A percentile compares a stretch with the other conserved stretches of the same genome.
These are phyloP conservation scores for Platycercus adscitus DNA, from an alignment of 2,113 vertebrate species.

Conservation along the genomic window DNA sequence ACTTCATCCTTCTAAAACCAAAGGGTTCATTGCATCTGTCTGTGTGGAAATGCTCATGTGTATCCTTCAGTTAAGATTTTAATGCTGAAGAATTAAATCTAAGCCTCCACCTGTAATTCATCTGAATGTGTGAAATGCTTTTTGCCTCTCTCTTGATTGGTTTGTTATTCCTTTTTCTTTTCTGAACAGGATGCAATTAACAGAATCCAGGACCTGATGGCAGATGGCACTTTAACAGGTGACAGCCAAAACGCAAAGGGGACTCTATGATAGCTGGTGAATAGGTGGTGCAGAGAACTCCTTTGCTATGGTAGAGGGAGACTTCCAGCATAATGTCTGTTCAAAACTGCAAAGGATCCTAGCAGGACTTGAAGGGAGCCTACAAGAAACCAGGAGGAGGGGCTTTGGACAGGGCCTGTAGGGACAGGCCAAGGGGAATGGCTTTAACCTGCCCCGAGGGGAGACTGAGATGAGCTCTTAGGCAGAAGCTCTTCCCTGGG, in stretches of 20 bases:
- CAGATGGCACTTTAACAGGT: constrained; percentile 93
- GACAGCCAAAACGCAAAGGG: constrained; percentile 5
- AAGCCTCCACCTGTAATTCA: not conserved
- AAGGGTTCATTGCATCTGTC: not conserved
- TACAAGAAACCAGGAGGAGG: not conserved
- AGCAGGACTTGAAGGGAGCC: not conserved
- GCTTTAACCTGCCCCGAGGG: not conserved
- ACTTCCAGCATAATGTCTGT: not conserved
- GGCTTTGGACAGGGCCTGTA: not conserved
- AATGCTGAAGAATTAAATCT: not conserved
- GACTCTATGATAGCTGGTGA: not conserved
- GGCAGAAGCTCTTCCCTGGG: no score
- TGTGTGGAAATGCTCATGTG: not conserved
- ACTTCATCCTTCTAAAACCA: not conserved
- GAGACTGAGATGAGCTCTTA: not conserved
- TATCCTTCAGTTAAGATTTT: not conserved
- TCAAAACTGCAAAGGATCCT: not conserved
- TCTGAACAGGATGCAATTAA: constrained; percentile 86
- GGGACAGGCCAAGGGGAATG: not conserved
- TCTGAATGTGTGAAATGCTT: not conserved
- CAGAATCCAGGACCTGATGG: constrained; percentile 91
- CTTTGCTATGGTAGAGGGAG: not conserved
- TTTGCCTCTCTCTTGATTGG: not conserved
- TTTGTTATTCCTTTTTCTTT: not conserved
- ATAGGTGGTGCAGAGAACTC: not conserved